A percentile compares a stretch with the other conserved stretches of the same genome.
Evolutionary conservation across 2,888 invertebrate genomes (phyloP).

Genomic region (Belgica antarctica): DNA sequence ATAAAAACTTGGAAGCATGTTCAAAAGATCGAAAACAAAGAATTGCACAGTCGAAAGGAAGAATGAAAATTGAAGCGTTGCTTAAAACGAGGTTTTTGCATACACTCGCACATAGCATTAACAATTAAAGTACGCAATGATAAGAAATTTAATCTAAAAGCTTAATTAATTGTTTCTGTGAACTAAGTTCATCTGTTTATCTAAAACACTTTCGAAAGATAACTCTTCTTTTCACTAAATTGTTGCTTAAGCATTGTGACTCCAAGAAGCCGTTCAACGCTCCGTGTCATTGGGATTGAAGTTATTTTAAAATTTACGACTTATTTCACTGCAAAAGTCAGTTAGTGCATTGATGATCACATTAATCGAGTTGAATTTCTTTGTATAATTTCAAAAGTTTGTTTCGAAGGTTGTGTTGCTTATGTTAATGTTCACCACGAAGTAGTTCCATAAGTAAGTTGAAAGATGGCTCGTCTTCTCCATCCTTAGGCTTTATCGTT

Average conservation of each 20-base stretch:
- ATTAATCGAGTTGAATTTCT: not conserved
- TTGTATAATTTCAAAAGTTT: not conserved
- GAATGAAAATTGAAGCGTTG: constrained; percentile 9
- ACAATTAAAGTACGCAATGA: constrained; percentile 10
- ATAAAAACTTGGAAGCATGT: constrained; percentile 9
- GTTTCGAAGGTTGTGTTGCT: not conserved
- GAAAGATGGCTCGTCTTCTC: constrained; percentile 80
- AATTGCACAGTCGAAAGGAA: constrained; percentile 12
- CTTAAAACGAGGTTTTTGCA: not conserved
- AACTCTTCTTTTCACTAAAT: not conserved
- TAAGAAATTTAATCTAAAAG: constrained; percentile 17
- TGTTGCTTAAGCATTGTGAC: not conserved
- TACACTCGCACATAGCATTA: not conserved
- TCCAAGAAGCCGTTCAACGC: not conserved
- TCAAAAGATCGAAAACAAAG: constrained; percentile 1
- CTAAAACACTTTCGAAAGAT: not conserved
- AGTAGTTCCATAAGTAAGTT: constrained; percentile 94
- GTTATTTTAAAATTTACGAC: not conserved
- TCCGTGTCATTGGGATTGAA: not conserved
- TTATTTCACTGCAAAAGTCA: not conserved
- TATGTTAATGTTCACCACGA: constrained; percentile 77
- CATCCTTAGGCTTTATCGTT: constrained; percentile 80
- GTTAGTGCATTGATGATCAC: constrained; percentile 4
- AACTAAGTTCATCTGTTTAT: constrained; percentile 1
- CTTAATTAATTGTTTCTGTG: not conserved